Conservation (phyloP, 64 coral and sea anemone genomes). For the Hydrozoanthus tunicans region DNA sequence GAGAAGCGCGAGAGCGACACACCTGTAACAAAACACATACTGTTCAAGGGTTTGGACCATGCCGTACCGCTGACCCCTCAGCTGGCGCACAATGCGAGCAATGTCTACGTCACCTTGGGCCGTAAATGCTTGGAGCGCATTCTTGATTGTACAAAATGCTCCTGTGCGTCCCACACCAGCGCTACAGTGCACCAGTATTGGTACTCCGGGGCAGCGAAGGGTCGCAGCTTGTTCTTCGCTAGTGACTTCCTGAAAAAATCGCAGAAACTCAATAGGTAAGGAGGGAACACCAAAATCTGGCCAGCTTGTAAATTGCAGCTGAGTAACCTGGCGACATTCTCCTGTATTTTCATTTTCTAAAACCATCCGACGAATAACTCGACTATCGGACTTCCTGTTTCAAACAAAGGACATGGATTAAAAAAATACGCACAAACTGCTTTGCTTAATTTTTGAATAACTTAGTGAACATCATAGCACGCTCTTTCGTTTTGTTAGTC, state of each 20-base stretch:
- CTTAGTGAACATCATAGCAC: too few species aligned
- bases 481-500: too few species aligned
- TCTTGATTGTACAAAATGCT: constrained; percentile 58
- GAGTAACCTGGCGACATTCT: constrained; percentile 55
- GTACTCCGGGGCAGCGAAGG: constrained; percentile 27
- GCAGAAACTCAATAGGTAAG: constrained; percentile 58
- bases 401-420: background rate
- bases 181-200: constrained; percentile 63
- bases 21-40: constrained; percentile 65
- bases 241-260: constrained; percentile 52
- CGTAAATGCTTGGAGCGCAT: constrained; percentile 50
- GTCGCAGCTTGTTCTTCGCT: constrained; percentile 20
- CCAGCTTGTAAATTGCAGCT: constrained; percentile 65
- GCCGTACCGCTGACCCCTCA: constrained; percentile 62
- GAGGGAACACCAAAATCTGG: constrained; percentile 71
- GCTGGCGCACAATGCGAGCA: constrained; percentile 11
- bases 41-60: constrained; percentile 77
- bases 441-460: too few species aligned
- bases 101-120: constrained; percentile 43
- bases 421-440: too few species aligned
- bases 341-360: constrained; percentile 56
- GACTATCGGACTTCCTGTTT: constrained; percentile 63
- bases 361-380: constrained; percentile 52
- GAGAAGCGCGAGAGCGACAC: constrained; percentile 43
- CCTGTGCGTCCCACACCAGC: constrained; percentile 61